Conservation (phyloP, 2,888 invertebrate genomes). For the Agrochola macilenta region DNA sequence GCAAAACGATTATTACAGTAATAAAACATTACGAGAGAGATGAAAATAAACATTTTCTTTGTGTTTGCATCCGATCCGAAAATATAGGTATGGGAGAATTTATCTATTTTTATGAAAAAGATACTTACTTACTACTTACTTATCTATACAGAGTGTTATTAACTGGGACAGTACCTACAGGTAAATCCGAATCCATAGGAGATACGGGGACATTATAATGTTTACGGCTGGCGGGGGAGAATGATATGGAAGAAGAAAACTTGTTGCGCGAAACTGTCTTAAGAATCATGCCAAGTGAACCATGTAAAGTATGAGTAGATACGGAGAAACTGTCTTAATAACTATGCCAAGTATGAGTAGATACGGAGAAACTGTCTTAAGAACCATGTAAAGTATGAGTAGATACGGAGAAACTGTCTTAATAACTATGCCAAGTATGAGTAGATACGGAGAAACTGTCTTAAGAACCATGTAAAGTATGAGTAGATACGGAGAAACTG, state of each 20-base stretch:
- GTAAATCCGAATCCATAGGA: not conserved
- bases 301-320: too few species aligned
- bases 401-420: too few species aligned
- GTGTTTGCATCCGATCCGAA: conserved; percentile 10
- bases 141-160: not conserved
- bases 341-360: too few species aligned
- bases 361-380: too few species aligned
- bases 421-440: too few species aligned
- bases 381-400: too few species aligned
- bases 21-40: conserved; percentile 36
- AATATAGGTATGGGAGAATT: conserved; percentile 7
- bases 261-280: not conserved
- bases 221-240: not conserved
- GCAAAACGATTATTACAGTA: conserved; percentile 40
- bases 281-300: too few species aligned
- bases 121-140: not conserved
- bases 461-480: too few species aligned
- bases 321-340: too few species aligned
- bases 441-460: too few species aligned
- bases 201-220: not conserved
- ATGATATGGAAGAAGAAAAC: not conserved
- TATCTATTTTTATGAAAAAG: not conserved
- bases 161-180: not conserved
- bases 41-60: conserved; percentile 37
- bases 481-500: too few species aligned